A percentile compares a stretch with the other conserved stretches of the same genome.
These are phyloP conservation scores for Prunella fulvescens DNA, from an alignment of 2,113 vertebrate genomes.

Conservation along the genomic window DNA sequence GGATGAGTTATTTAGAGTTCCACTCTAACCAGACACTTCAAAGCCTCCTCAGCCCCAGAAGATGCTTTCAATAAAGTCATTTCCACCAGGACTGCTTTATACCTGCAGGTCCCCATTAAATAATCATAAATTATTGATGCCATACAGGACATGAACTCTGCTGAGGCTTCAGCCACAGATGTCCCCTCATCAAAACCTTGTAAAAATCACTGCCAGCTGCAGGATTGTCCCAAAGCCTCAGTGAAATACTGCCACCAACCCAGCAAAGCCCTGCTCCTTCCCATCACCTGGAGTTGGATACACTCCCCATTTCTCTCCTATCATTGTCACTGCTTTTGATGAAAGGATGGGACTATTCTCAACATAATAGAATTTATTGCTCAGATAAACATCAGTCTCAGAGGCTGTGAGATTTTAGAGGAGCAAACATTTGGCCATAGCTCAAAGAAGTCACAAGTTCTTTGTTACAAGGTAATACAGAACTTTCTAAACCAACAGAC, in stretches of 20 bases:
- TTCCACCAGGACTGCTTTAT: not conserved
- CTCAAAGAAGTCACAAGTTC: not conserved
- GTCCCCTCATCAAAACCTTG: not conserved
- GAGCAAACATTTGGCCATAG: not conserved
- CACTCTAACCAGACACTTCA: not conserved
- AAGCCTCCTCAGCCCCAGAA: not conserved
- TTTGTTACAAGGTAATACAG: not conserved
- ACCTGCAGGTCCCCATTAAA: not conserved
- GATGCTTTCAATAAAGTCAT: not conserved
- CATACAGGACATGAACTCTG: not conserved
- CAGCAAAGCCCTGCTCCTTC: not conserved
- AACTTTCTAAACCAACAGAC: not conserved
- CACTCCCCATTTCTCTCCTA: not conserved
- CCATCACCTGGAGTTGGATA: not conserved
- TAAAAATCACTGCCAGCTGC: not conserved
- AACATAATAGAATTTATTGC: not conserved
- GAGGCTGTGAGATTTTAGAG: not conserved
- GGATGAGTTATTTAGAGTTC: not conserved
- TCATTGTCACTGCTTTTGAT: not conserved
- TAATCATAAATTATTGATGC: not conserved
- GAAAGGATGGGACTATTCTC: not conserved
- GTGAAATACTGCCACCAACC: not conserved
- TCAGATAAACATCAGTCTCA: not conserved
- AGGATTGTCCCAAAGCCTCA: not conserved
- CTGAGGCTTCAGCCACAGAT: not conserved